A percentile compares a stretch with the other conserved stretches of the same genome.
Conservation (phyloP, 2,797 vertebrate species). For the Molossus alvarezi region DNA sequence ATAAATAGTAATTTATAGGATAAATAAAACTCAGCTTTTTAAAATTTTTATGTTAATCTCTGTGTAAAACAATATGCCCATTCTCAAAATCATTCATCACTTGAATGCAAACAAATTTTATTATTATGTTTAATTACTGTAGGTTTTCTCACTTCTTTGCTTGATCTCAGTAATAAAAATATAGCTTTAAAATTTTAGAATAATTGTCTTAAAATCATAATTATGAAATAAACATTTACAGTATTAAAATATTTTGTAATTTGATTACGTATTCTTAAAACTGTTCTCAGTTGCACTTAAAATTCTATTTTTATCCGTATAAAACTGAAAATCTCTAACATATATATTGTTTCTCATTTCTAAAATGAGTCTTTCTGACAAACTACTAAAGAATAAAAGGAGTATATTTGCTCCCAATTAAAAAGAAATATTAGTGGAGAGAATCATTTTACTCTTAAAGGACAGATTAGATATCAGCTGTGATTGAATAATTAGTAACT, state of each 20-base stretch:
- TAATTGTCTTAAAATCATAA: not conserved
- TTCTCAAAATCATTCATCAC: constrained; percentile 31
- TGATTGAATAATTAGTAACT: constrained; percentile 19
- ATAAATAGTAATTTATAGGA: not conserved
- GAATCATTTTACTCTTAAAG: not conserved
- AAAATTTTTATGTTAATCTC: not conserved
- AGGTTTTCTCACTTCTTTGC: not conserved
- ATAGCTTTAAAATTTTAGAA: constrained; percentile 11
- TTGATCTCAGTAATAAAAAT: constrained; percentile 42
- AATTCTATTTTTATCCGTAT: not conserved
- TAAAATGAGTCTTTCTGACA: not conserved
- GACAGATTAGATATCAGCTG: constrained; percentile 19
- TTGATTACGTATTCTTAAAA: not conserved
- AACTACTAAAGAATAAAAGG: not conserved
- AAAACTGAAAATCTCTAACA: not conserved
- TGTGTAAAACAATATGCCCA: not conserved
- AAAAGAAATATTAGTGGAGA: not conserved
- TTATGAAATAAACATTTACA: not conserved
- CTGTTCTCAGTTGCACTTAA: not conserved
- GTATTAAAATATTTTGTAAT: not conserved
- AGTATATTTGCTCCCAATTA: not conserved
- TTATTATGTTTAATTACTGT: constrained; percentile 29
- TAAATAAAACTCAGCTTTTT: not conserved
- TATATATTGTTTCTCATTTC: not conserved
- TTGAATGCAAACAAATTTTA: not conserved